These are phyloP conservation scores for Osmoderma eremita DNA, from an alignment of 2,888 invertebrate species.

Conservation along the genomic window DNA sequence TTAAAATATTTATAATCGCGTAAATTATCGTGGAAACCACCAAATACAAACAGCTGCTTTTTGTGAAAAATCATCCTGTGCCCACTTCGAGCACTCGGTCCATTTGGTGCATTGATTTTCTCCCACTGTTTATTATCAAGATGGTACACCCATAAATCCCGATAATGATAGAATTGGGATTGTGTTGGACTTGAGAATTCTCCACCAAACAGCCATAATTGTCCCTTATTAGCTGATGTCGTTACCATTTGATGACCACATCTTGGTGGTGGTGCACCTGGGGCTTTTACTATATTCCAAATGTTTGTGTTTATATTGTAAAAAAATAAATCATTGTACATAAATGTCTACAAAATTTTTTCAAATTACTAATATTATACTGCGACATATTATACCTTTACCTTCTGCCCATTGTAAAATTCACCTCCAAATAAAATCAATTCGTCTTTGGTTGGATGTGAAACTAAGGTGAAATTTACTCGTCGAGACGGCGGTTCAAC, in stretches of 20 bases:
- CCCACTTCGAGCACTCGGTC: conserved; percentile 86
- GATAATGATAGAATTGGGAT: conserved; percentile 92
- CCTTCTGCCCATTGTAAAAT: conserved; percentile 87
- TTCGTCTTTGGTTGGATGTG: conserved; percentile 89
- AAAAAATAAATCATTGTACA: conserved; percentile 87
- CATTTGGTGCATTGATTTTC: conserved; percentile 77
- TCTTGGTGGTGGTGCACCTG: conserved; percentile 87
- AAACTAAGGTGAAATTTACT: conserved; percentile 81
- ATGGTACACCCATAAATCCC: conserved; percentile 89
- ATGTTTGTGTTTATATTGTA: conserved; percentile 82
- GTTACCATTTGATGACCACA: conserved; percentile 89
- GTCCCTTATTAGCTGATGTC: conserved; percentile 78
- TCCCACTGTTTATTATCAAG: conserved; percentile 78
- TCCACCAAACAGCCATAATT: conserved; percentile 87
- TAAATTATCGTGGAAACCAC: conserved; percentile 91
- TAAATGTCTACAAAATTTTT: conserved; percentile 71
- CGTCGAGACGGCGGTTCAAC: conserved; percentile 76
- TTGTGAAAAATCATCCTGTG: conserved; percentile 88
- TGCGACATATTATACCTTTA: conserved; percentile 55
- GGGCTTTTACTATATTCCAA: conserved; percentile 84
- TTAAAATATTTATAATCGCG: conserved; percentile 89
- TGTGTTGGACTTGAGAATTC: conserved; percentile 92
- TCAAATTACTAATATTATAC: no score
- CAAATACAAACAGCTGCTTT: conserved; percentile 85
- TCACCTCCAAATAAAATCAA: conserved; percentile 92